These are phyloP conservation scores for Spilogale gracilis DNA, from an alignment of 2,113 vertebrate genomes.

Conservation along the genomic window DNA sequence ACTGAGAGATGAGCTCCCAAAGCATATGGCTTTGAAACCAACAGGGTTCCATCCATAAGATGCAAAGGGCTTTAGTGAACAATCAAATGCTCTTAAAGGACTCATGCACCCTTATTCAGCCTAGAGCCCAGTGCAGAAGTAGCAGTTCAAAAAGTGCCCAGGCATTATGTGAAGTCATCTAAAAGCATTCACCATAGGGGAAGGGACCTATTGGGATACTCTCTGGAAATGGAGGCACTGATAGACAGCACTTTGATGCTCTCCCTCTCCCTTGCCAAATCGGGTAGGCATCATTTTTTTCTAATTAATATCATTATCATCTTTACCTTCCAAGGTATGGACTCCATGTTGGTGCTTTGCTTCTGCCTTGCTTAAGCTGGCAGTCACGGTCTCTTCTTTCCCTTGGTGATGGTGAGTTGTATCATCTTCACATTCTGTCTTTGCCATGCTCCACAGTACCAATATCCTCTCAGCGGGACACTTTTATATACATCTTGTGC, in stretches of 20 bases:
- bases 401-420: not conserved
- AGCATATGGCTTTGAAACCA: not conserved
- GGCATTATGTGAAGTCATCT: not conserved
- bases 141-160: not conserved
- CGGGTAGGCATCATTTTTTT: not conserved
- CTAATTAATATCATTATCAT: too few species aligned
- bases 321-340: not conserved
- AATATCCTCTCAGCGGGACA: not conserved
- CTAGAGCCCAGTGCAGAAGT: not conserved
- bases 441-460: not conserved
- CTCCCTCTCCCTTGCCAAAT: not conserved
- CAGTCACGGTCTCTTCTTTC: not conserved
- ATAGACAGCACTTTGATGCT: not conserved
- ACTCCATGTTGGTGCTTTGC: not conserved
- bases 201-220: not conserved
- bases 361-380: not conserved
- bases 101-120: not conserved
- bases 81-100: not conserved
- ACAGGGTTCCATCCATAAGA: not conserved
- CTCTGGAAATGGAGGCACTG: not conserved
- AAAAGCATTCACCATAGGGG: not conserved
- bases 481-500: not conserved
- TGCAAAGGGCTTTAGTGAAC: not conserved
- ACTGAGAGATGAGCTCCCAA: not conserved
- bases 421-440: not conserved